phyloP scores from a whole-genome alignment of 2,888 invertebrate species.

The Hypolimnas misippus region DNA sequence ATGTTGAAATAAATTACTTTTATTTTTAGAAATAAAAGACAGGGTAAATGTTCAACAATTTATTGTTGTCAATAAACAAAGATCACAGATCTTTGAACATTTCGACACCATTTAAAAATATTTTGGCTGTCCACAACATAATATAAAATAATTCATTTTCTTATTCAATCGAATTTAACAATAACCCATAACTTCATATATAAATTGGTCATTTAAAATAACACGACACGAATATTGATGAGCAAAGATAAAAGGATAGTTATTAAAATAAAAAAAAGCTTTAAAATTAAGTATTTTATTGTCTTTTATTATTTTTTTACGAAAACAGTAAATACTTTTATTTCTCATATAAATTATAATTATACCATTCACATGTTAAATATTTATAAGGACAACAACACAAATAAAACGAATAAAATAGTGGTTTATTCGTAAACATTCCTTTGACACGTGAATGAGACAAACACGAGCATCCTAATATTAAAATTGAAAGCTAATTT shows the following conservation, averaged over 20 bases:
- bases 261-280: not conserved
- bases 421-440: not conserved
- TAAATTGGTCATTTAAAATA: not conserved
- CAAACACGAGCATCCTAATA: constrained; percentile 15
- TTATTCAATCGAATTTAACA: not conserved
- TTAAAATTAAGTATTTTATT: not conserved
- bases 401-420: not conserved
- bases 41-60: constrained; percentile 68
- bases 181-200: not conserved
- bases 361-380: not conserved
- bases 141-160: not conserved
- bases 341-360: not conserved
- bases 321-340: not conserved
- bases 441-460: not conserved
- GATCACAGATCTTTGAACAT: constrained; percentile 74
- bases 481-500: constrained; percentile 37
- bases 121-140: constrained; percentile 35
- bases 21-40: constrained; percentile 23
- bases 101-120: constrained; percentile 52
- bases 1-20: constrained; percentile 15
- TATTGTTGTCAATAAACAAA: constrained; percentile 75
- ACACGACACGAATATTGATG: not conserved
- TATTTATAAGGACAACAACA: constrained; percentile 1
- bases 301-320: constrained; percentile 3
- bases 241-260: not conserved